Conservation (phyloP, 2,797 vertebrate species). For the Sebastes minor region DNA sequence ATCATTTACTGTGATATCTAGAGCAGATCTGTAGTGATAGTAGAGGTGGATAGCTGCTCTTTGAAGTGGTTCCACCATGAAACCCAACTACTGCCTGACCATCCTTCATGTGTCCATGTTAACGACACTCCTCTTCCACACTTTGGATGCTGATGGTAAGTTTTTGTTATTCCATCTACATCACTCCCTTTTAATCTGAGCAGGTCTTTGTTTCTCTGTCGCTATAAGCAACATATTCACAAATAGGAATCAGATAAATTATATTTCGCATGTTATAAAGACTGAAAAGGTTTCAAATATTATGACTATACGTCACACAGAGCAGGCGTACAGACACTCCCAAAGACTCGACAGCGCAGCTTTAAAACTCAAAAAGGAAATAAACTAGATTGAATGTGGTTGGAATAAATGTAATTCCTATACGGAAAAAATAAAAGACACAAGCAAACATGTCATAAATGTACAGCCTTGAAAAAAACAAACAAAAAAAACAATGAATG, state of each 20-base stretch:
- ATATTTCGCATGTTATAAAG: neutral
- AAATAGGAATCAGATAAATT: rapidly evolving
- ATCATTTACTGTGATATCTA: neutral
- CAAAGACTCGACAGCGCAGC: neutral
- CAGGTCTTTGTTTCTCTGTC: neutral
- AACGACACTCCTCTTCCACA: neutral
- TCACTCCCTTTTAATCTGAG: neutral
- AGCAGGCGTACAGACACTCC: neutral
- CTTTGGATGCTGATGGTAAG: conserved; percentile 20
- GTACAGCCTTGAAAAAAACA: neutral
- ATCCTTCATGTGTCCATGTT: conserved; percentile 10
- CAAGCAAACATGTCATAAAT: neutral
- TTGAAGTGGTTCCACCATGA: conserved; percentile 19
- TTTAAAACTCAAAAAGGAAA: neutral
- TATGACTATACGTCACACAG: too few species aligned
- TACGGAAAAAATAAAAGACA: neutral
- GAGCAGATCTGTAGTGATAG: neutral
- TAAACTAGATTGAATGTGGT: neutral
- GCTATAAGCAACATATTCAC: neutral
- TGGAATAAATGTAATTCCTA: neutral
- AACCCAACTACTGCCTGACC: neutral
- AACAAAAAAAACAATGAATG: neutral
- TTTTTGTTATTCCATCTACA: neutral
- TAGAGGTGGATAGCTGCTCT: neutral
- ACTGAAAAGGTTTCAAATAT: too few species aligned